These are phyloP conservation scores for Scaptodrosophila lebanonensis DNA, from an alignment of 1,140 invertebrate genomes.

Conservation along the genomic window DNA sequence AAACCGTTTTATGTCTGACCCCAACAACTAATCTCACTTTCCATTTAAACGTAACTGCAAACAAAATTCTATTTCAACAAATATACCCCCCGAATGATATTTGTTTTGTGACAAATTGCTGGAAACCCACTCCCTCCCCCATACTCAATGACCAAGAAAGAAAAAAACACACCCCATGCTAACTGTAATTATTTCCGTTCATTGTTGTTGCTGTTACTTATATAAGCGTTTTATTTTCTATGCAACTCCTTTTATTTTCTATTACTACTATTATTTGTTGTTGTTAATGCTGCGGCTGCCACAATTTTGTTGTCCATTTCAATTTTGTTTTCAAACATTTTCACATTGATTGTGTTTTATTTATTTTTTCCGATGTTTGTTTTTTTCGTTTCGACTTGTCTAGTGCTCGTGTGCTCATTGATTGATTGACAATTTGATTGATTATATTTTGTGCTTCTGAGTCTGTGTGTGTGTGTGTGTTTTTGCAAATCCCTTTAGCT, in stretches of 20 bases:
- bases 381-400: conserved; percentile 15
- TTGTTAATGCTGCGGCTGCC: background rate
- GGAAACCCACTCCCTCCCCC: too few species aligned
- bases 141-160: too few species aligned
- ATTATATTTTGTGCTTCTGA: conserved; percentile 50
- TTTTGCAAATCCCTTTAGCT: background rate
- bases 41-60: too few species aligned
- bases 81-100: too few species aligned
- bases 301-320: conserved; percentile 48
- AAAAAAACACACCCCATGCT: too few species aligned
- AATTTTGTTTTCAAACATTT: conserved; percentile 48
- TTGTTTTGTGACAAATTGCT: too few species aligned
- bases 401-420: conserved; percentile 42
- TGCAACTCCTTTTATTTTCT: conserved; percentile 18
- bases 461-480: conserved; percentile 31
- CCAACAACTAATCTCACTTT: too few species aligned
- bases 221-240: conserved; percentile 30
- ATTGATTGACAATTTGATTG: conserved; percentile 72
- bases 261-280: background rate
- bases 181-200: conserved; percentile 56
- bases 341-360: conserved; percentile 38
- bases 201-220: conserved; percentile 48
- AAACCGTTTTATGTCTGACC: too few species aligned
- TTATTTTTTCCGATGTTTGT: conserved; percentile 24
- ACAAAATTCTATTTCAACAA: too few species aligned